Evolutionary conservation across 2,797 vertebrate species (phyloP).

Genomic region (Oceanodroma leucorhoa): DNA sequence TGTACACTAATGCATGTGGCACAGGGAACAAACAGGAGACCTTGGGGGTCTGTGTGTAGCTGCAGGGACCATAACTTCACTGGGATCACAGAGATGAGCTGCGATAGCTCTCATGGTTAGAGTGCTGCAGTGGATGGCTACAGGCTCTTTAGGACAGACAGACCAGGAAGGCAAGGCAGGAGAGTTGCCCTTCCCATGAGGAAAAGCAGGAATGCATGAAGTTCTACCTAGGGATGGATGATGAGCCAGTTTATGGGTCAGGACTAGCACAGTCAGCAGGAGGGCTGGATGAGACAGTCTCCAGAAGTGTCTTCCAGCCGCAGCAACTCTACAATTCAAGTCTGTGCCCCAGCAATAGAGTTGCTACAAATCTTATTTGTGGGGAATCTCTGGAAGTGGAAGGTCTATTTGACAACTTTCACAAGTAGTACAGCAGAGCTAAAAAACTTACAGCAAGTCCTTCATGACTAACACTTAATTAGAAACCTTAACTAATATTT

Average conservation of each 20-base stretch:
- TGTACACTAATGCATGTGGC: rapidly evolving
- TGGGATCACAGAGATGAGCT: background rate
- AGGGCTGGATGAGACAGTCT: background rate
- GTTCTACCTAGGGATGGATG: background rate
- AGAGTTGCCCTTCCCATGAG: background rate
- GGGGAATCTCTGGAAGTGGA: background rate
- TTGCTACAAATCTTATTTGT: background rate
- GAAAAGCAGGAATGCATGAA: background rate
- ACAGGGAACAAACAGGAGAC: rapidly evolving
- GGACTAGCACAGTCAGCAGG: background rate
- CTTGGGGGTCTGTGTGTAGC: rapidly evolving
- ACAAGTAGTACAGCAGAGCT: background rate
- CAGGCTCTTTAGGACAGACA: background rate
- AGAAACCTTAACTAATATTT: background rate
- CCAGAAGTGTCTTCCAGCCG: background rate
- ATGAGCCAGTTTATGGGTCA: background rate
- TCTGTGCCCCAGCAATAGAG: background rate
- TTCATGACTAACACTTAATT: background rate
- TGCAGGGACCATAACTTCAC: background rate
- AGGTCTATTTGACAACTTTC: background rate
- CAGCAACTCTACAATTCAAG: background rate
- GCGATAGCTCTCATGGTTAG: background rate
- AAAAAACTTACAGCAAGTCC: background rate
- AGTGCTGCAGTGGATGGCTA: background rate
- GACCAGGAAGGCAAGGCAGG: background rate